phyloP scores from a whole-genome alignment of 1,140 invertebrate genomes.

The Scaptomyza graminum region DNA sequence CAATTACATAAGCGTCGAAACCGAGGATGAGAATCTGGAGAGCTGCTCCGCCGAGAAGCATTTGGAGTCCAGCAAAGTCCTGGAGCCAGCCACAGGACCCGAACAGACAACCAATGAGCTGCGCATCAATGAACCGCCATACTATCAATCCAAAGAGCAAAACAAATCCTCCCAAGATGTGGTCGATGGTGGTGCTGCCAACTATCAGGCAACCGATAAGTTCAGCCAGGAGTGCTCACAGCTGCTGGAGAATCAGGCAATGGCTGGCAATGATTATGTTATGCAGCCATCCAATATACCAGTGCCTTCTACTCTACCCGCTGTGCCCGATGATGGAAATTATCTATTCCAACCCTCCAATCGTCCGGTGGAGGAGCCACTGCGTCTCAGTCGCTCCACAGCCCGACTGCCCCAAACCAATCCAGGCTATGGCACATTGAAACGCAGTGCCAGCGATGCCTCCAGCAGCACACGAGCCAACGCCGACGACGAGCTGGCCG shows the following conservation, averaged over 20 bases:
- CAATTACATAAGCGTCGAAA: slow-evolving; percentile 82
- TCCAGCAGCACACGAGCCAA: slow-evolving; percentile 78
- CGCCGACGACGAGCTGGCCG: slow-evolving; percentile 90
- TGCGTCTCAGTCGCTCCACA: slow-evolving; percentile 46
- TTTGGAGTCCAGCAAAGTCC: slow-evolving; percentile 67
- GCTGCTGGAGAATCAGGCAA: slow-evolving; percentile 69
- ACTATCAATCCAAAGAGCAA: slow-evolving; percentile 81
- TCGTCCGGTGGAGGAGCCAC: slow-evolving; percentile 84
- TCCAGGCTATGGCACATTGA: slow-evolving; percentile 68
- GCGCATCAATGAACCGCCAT: slow-evolving; percentile 79
- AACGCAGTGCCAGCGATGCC: slow-evolving; percentile 71
- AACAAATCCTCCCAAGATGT: slow-evolving; percentile 65
- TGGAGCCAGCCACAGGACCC: slow-evolving; percentile 47
- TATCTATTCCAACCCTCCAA: slow-evolving; percentile 87
- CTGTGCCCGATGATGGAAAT: slow-evolving; percentile 77
- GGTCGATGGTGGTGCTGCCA: slow-evolving; percentile 52
- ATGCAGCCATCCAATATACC: slow-evolving; percentile 82
- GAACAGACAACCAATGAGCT: slow-evolving; percentile 79
- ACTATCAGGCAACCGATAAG: slow-evolving; percentile 66
- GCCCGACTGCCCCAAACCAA: slow-evolving; percentile 33
- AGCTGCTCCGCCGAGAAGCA: slow-evolving; percentile 68
- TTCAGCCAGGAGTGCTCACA: slow-evolving; percentile 83
- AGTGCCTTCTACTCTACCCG: slow-evolving; percentile 13
- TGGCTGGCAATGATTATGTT: slow-evolving; percentile 77
- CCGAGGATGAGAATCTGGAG: slow-evolving; percentile 77